Conservation (phyloP, 2,113 vertebrate species). For the Oryzias celebensis region DNA sequence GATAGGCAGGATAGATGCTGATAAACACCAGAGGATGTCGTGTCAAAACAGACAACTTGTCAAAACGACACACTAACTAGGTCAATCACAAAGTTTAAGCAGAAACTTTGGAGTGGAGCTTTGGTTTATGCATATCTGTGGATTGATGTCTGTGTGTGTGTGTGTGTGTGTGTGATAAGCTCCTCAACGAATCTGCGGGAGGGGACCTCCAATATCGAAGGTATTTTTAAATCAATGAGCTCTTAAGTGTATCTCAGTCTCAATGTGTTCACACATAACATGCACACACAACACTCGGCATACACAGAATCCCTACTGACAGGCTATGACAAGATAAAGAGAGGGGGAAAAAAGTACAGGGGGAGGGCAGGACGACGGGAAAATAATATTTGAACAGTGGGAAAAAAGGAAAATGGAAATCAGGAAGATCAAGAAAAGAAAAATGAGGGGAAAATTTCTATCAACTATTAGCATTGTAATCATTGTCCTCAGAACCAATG, state of each 20-base stretch:
- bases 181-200: conserved; percentile 73
- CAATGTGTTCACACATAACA: conserved; percentile 63
- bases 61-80: conserved; percentile 76
- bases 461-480: conserved; percentile 45
- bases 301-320: conserved; percentile 73
- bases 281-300: conserved; percentile 62
- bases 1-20: conserved; percentile 71
- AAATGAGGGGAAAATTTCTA: conserved; percentile 30
- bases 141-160: conserved; percentile 55
- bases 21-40: conserved; percentile 75
- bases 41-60: conserved; percentile 78
- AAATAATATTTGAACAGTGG: conserved; percentile 74
- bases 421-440: conserved; percentile 52
- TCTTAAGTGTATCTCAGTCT: conserved; percentile 78
- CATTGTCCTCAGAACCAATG: conserved; percentile 33
- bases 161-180: conserved; percentile 59
- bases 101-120: conserved; percentile 77
- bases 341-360: conserved; percentile 27
- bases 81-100: conserved; percentile 79
- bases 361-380: conserved; percentile 53
- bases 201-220: conserved; percentile 77
- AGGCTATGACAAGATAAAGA: conserved; percentile 77
- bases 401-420: conserved; percentile 65
- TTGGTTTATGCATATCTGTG: conserved; percentile 66
- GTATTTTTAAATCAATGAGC: conserved; percentile 80